Evolutionary conservation across 30 jellyfish, hydroid and myxozoan species (phyloP).

Genomic region (Hydractinia symbiolongicarpus): DNA sequence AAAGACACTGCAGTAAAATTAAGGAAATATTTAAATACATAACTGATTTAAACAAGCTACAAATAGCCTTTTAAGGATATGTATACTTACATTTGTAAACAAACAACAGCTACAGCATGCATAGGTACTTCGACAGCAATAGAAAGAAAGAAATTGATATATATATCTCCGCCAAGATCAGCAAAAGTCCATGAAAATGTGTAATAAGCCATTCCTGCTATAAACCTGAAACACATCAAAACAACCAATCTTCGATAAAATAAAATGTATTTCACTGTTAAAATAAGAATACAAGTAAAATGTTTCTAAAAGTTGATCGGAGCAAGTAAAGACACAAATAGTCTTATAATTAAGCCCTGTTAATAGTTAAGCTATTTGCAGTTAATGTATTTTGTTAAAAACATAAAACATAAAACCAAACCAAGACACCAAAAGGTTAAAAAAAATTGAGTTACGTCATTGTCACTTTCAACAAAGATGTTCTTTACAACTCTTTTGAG

Average conservation of each 20-base stretch:
- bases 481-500: too few relatives aligned
- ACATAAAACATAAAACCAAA: too few relatives aligned
- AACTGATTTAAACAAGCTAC: background rate
- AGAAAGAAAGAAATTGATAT: conserved; percentile 14
- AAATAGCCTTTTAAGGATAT: background rate
- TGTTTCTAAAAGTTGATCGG: too few relatives aligned
- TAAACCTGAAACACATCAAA: conserved; percentile 7
- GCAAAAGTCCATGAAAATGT: conserved; percentile 38
- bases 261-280: too few relatives aligned
- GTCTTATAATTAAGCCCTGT: too few relatives aligned
- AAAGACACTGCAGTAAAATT: background rate
- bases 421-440: too few relatives aligned
- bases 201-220: conserved; percentile 17
- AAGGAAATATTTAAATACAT: background rate
- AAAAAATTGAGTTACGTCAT: too few relatives aligned
- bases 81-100: conserved; percentile 4
- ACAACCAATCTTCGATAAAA: background rate
- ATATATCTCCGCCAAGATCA: conserved; percentile 27
- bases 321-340: too few relatives aligned
- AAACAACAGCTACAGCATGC: background rate
- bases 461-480: too few relatives aligned
- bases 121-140: conserved; percentile 19
- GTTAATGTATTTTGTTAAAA: too few relatives aligned
- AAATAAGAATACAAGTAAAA: too few relatives aligned
- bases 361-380: too few relatives aligned